These are phyloP conservation scores for Premnoplex brunnescens DNA, from an alignment of 2,797 vertebrate species.

Conservation along the genomic window DNA sequence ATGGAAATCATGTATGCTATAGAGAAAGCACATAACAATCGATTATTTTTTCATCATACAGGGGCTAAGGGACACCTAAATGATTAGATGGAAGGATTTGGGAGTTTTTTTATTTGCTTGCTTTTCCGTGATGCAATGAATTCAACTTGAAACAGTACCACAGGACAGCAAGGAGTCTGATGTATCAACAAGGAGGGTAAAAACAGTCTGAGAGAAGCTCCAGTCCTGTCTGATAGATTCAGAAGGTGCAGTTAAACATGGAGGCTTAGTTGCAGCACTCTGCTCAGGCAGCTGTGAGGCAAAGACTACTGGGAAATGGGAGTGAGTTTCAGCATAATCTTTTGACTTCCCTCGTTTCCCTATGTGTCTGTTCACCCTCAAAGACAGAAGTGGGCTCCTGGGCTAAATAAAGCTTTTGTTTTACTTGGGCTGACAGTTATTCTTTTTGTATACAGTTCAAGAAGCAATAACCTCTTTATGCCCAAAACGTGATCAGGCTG, in stretches of 20 bases:
- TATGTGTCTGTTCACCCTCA: background rate
- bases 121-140: background rate
- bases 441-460: background rate
- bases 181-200: background rate
- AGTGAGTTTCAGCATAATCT: background rate
- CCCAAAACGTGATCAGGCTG: background rate
- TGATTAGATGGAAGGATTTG: background rate
- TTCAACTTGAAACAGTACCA: background rate
- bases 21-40: background rate
- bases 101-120: background rate
- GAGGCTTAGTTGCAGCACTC: background rate
- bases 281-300: background rate
- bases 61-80: background rate
- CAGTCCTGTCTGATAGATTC: background rate
- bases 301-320: background rate
- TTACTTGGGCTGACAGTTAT: background rate
- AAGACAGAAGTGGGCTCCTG: background rate
- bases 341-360: background rate
- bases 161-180: background rate
- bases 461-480: background rate
- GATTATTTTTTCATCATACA: background rate
- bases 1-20: background rate
- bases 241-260: background rate
- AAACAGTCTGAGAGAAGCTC: background rate
- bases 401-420: constrained; percentile 23